Percentiles rank a stretch among this genome's conserved stretches.
phyloP scores from a whole-genome alignment of 2,113 vertebrate species.

The Chamaetylas fuelleborni region DNA sequence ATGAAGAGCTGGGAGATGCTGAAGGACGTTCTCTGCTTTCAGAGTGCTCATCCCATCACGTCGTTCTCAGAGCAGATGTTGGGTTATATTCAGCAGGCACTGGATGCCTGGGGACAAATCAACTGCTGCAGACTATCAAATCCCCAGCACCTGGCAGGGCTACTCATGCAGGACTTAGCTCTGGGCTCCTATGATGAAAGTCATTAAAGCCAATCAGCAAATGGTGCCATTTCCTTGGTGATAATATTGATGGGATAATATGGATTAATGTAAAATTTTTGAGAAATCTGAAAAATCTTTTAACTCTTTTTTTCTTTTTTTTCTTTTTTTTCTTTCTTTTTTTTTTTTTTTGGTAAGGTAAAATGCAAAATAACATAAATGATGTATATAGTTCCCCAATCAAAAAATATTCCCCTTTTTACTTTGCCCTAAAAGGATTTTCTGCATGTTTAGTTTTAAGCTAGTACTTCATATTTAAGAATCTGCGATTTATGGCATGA shows the following conservation, averaged over 20 bases:
- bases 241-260: background rate
- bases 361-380: background rate
- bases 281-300: background rate
- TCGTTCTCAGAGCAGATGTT: background rate
- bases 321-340: background rate
- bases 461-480: slow-evolving; percentile 57
- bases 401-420: background rate
- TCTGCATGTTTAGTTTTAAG: slow-evolving; percentile 50
- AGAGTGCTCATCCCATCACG: accelerated
- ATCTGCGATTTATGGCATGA: slow-evolving; percentile 57
- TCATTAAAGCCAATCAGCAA: background rate
- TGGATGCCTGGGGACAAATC: background rate
- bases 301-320: background rate
- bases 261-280: background rate
- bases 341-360: background rate
- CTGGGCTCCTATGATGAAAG: background rate
- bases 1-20: background rate
- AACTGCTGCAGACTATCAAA: background rate
- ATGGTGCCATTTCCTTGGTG: background rate
- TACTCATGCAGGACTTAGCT: background rate
- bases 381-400: background rate
- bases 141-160: background rate
- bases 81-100: background rate
- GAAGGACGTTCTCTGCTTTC: background rate
- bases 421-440: slow-evolving; percentile 44